A percentile compares a stretch with the other conserved stretches of the same genome.
Evolutionary conservation across 2,888 invertebrate genomes (phyloP).

Genomic region (Conistra vaccinii): DNA sequence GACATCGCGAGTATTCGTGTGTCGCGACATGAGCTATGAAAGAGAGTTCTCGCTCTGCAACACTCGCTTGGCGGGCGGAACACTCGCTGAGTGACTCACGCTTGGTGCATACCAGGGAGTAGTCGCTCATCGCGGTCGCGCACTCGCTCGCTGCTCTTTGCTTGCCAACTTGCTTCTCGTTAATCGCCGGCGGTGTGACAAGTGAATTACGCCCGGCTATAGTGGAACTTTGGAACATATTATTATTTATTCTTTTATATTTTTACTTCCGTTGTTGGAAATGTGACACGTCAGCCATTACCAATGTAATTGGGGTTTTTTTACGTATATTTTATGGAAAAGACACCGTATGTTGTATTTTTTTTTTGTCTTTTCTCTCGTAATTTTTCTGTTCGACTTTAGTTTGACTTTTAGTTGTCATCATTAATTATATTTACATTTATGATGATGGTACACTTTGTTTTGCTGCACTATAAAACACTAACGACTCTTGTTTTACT

Average conservation of each 20-base stretch:
- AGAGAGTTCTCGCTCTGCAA: background rate
- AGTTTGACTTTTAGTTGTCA: background rate
- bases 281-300: conserved; percentile 16
- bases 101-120: background rate
- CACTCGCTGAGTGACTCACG: background rate
- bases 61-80: background rate
- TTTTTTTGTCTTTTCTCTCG: background rate
- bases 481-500: conserved; percentile 9
- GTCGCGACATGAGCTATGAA: background rate
- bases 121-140: background rate
- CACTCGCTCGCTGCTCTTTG: background rate
- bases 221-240: conserved; percentile 32
- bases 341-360: background rate
- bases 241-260: conserved; percentile 56
- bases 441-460: background rate
- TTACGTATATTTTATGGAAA: background rate
- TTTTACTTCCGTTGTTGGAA: conserved; percentile 40
- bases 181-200: background rate
- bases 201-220: conserved; percentile 10
- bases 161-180: background rate
- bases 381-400: background rate
- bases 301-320: conserved; percentile 5
- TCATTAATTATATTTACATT: background rate
- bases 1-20: background rate
- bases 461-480: conserved; percentile 2